Evolutionary conservation across 1,140 invertebrate genomes (phyloP), one percentile per base, ranked within the genome.

Genomic region (Bombus confusus): DNA sequence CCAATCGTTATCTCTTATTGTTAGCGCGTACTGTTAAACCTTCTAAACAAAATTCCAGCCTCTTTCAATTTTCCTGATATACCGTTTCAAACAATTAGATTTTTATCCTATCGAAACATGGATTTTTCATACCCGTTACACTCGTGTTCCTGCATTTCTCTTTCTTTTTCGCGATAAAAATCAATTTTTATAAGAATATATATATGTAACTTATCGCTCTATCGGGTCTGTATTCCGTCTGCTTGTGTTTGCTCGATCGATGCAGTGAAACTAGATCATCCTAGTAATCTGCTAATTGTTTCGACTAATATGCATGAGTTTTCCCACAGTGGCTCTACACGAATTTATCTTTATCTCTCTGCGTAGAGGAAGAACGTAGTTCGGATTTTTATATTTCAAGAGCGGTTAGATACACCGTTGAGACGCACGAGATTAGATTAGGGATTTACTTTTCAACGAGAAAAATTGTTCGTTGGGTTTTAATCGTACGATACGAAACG

Each of bases 341-440:
- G 25, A 15, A 72, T 72, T 72, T 43, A 73, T 73, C 71, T 41
- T 43, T 73, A 15, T 18, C 41, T 28, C 8, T 8, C 1, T 13
- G 25, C 37, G n/a, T 9, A 2, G 31, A 9, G 22, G n/a, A 9
- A 43, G 15, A 31, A 31, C 74, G 47, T 25, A 25, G n/a, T 15
- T 34, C 4, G 13, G 43, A 76, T 78, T 62, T n/a, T 39, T 31
- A 22, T 78, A 25, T 41, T 78, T 64, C n/a, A 41, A 78, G 18
- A 31, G 57, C 5, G 0, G 12, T 6, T 25, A 34, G 43, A 57
- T 75, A 52, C 22, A 28, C 18, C 41, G 37, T 28, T 13, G 47
- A 75, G 25, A 68, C 41, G 31, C 31, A 6, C 25, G 31, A 79
- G 34, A 79, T 79, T 79, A 68, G 62, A 79, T 79, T 68, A 79